phyloP scores from a whole-genome alignment of 2,888 invertebrate species.

The Eumerus sabulonum region DNA sequence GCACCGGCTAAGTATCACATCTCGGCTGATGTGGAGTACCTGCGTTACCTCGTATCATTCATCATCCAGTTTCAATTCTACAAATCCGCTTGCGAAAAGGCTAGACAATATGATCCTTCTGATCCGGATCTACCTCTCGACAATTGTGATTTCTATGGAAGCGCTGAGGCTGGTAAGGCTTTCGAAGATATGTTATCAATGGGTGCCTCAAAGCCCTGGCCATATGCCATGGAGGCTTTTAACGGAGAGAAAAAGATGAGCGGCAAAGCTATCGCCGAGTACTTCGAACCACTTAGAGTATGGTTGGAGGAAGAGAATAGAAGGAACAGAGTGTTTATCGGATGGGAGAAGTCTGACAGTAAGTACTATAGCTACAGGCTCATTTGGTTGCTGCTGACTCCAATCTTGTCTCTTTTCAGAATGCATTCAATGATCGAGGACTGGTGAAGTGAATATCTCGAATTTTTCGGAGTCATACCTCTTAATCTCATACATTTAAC shows the following conservation, averaged over 20 bases:
- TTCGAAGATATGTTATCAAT: constrained; percentile 84
- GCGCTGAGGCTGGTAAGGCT: constrained; percentile 87
- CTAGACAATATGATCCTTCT: constrained; percentile 87
- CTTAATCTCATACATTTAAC: too few species aligned
- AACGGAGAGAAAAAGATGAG: constrained; percentile 89
- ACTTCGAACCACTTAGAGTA: constrained; percentile 87
- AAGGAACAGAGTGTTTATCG: constrained; percentile 83
- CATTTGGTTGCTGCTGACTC: too few species aligned
- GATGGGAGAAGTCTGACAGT: constrained; percentile 81
- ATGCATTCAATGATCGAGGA: constrained; percentile 18
- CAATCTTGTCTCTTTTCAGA: constrained; percentile 34
- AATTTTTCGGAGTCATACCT: too few species aligned
- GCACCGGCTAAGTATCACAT: constrained; percentile 88
- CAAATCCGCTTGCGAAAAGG: constrained; percentile 85
- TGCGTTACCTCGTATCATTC: constrained; percentile 87
- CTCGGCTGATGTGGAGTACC: constrained; percentile 85
- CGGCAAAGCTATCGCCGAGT: constrained; percentile 87
- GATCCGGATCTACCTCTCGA: constrained; percentile 86
- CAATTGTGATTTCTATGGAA: constrained; percentile 91
- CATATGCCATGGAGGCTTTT: constrained; percentile 89
- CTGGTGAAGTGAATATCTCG: too few species aligned
- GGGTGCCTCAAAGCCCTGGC: constrained; percentile 89
- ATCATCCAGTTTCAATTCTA: constrained; percentile 91
- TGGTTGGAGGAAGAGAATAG: constrained; percentile 88
- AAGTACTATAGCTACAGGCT: constrained; percentile 61